phyloP scores from a whole-genome alignment of 2,797 vertebrate genomes.

The Poeciliopsis presidionis region DNA sequence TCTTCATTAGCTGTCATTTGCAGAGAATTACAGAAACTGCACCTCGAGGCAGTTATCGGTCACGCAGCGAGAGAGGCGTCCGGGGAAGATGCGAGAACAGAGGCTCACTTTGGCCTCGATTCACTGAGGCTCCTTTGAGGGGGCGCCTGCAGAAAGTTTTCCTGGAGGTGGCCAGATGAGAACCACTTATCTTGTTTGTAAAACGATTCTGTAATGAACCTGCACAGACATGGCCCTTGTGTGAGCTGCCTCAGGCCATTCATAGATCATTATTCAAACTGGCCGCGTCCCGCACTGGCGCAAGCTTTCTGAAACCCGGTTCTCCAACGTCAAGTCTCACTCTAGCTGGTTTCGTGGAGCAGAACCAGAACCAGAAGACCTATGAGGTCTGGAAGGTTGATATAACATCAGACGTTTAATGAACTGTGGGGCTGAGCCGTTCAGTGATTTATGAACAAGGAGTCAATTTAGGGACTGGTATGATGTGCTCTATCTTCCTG shows the following conservation, averaged over 20 bases:
- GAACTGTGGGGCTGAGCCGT: too few relatives aligned
- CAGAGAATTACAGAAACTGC: conserved; percentile 61
- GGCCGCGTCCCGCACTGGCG: background rate
- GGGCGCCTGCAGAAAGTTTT: conserved; percentile 1
- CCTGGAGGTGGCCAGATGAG: background rate
- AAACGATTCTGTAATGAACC: background rate
- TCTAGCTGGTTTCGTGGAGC: background rate
- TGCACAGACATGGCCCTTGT: background rate
- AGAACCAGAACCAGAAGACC: too few relatives aligned
- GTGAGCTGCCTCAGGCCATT: background rate
- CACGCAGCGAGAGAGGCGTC: conserved; percentile 38
- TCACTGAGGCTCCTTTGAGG: background rate
- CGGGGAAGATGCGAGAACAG: conserved; percentile 26
- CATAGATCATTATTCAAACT: background rate
- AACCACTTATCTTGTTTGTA: background rate
- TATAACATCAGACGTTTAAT: too few relatives aligned
- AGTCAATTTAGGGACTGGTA: too few relatives aligned
- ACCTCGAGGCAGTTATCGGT: conserved; percentile 71
- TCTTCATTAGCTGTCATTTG: conserved; percentile 79
- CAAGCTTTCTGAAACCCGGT: background rate
- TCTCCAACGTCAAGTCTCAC: background rate
- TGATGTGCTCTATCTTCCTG: too few relatives aligned
- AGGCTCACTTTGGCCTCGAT: conserved; percentile 49
- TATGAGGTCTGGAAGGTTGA: too few relatives aligned
- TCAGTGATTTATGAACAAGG: too few relatives aligned